Evolutionary conservation across 2,888 invertebrate genomes (phyloP), one percentile per base, ranked within the genome.

Genomic region (Electrophaes corylata): DNA sequence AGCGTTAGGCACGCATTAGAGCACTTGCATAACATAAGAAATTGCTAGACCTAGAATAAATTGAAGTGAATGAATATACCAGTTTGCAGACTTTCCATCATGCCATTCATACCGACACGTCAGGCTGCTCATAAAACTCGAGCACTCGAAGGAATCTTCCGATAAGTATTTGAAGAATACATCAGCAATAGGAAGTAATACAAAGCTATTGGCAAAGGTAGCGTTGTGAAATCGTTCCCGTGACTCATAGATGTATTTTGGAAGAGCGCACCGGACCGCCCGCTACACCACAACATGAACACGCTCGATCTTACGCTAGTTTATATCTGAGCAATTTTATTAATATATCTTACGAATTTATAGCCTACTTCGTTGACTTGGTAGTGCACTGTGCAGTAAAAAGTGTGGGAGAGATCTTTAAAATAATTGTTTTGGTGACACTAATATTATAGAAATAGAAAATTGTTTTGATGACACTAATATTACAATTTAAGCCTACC

Each of bases 181-280:
- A 73, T 71, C 73, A 73, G 79, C 79, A 84, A 81, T 87, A 90
- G 89, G 91, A 91, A 90, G 88, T 82, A 84, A 84, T 86, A 86
- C 81, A 83, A 83, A 86, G 84, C 83, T 82, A 89, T 90, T 90
- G 90, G 90, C 88, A 88, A 83, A 86, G 86, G 85, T 82, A 81
- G 78, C 78, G 85, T 84, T 84, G 88, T 86, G 86, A 89, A 89
- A 88, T 81, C 80, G 79, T 73, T 57, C 67, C 72, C 69, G 67
- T 91, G 91, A 90, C 77, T 91, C 91, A 91, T 71, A 65, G 65
- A 75, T 64, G 80, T 90, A 89, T 91, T 91, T 89, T 73, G 64
- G 83, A 74, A 68, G 72, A 76, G 73, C 68, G 73, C 73, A 70
- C 72, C 73, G 73, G 73, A 71, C 62, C 69, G 65, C 62, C 67